These are phyloP conservation scores for Scortum barcoo DNA, from an alignment of 2,113 vertebrate species.

Conservation along the genomic window DNA sequence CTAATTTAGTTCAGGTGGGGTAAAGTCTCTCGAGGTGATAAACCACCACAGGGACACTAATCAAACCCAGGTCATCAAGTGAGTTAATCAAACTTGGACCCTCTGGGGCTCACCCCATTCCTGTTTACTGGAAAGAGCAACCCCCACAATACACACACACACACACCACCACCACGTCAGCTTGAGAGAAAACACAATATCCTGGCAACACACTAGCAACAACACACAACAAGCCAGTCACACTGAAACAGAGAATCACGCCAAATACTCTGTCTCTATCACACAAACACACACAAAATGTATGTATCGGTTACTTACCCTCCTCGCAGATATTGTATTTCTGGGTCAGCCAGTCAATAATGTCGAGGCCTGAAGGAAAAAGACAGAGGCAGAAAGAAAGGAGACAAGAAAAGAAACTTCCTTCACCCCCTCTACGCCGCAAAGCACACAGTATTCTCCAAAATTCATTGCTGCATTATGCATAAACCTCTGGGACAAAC, in stretches of 20 bases:
- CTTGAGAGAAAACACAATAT: conserved; percentile 60
- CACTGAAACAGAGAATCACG: conserved; percentile 1
- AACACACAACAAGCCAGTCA: conserved; percentile 34
- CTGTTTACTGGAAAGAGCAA: conserved; percentile 75
- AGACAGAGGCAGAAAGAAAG: background rate
- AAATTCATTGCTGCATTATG: conserved; percentile 66
- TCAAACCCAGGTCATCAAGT: conserved; percentile 71
- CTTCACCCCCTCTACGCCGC: conserved; percentile 10
- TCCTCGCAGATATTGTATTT: conserved; percentile 88
- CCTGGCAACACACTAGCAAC: conserved; percentile 72
- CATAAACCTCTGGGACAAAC: conserved; percentile 47
- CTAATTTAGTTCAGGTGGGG: conserved; percentile 50
- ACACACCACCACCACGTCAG: conserved; percentile 30
- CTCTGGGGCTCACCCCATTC: conserved; percentile 46
- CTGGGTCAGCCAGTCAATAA: conserved; percentile 90
- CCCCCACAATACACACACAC: conserved; percentile 10
- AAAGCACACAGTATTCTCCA: conserved; percentile 37
- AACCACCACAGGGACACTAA: conserved; percentile 48
- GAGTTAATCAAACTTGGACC: conserved; percentile 67
- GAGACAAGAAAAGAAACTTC: conserved; percentile 35
- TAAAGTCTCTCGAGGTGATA: conserved; percentile 34
- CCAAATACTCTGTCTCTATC: background rate
- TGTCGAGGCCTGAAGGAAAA: conserved; percentile 84
- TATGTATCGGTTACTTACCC: conserved; percentile 81
- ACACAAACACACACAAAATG: conserved; percentile 12